Evolutionary conservation across 2,797 vertebrate genomes (phyloP).

Genomic region (Spatula versicolor): DNA sequence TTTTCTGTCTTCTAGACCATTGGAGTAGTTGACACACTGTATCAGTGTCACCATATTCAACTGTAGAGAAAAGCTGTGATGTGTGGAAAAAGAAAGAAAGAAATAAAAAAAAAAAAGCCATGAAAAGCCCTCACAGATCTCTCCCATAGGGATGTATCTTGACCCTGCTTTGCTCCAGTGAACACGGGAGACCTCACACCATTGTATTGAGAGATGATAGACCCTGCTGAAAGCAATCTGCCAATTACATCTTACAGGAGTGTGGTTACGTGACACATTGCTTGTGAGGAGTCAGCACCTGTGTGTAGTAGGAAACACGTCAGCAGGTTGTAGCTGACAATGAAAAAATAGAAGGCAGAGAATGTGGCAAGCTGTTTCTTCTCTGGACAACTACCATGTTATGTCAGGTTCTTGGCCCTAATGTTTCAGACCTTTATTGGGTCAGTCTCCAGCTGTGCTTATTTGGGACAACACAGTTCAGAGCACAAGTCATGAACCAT

Average conservation of each 20-base stretch:
- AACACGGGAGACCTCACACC: neutral
- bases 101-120: neutral
- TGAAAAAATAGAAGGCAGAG: neutral
- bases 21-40: neutral
- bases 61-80: neutral
- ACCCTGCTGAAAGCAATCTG: neutral
- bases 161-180: neutral
- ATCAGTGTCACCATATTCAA: neutral
- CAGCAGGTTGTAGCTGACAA: neutral
- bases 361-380: neutral
- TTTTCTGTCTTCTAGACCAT: neutral
- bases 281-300: accelerated
- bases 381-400: neutral
- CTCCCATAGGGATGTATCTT: neutral
- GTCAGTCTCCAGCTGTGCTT: neutral
- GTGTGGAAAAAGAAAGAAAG: neutral
- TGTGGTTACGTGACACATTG: neutral
- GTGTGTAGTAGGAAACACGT: accelerated
- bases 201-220: neutral
- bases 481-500: neutral
- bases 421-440: neutral
- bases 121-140: accelerated
- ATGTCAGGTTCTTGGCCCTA: neutral
- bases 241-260: neutral
- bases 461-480: neutral